Conservation (phyloP, 2,797 vertebrate genomes). For the Gambusia yucatana region DNA sequence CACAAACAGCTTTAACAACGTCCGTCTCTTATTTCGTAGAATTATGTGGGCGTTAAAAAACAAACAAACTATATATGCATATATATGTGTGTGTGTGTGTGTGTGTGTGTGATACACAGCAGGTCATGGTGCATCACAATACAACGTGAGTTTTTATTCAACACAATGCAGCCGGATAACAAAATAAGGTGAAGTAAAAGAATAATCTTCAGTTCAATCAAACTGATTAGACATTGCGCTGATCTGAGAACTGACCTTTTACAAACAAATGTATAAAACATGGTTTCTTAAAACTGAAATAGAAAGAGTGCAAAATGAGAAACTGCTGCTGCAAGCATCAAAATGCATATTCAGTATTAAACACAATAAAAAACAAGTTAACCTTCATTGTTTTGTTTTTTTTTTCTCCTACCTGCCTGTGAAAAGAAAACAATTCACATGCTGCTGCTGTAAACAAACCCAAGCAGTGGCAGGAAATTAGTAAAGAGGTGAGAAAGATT, state of each 20-base stretch:
- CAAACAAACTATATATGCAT: no score
- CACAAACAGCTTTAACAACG: background rate
- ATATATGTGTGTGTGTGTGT: no score
- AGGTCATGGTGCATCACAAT: background rate
- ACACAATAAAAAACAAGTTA: slow-evolving; percentile 3
- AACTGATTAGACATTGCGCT: background rate
- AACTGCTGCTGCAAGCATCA: background rate
- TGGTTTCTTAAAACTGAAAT: background rate
- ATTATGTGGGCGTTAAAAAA: background rate
- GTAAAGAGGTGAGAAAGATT: no score
- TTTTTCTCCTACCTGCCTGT: background rate
- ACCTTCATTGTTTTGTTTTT: background rate
- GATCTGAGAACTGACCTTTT: background rate
- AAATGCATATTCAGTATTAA: background rate
- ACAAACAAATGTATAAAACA: background rate
- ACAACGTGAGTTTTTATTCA: background rate
- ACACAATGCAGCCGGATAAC: background rate
- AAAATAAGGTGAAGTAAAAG: background rate
- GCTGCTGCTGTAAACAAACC: background rate
- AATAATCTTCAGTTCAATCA: background rate
- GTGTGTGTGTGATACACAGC: background rate
- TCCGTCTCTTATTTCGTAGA: background rate
- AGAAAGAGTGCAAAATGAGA: background rate
- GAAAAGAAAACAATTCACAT: background rate
- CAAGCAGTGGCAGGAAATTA: no score